Percentiles rank a stretch among this genome's conserved stretches.
phyloP scores from a whole-genome alignment of 2,888 invertebrate genomes.

The Helleia helle region DNA sequence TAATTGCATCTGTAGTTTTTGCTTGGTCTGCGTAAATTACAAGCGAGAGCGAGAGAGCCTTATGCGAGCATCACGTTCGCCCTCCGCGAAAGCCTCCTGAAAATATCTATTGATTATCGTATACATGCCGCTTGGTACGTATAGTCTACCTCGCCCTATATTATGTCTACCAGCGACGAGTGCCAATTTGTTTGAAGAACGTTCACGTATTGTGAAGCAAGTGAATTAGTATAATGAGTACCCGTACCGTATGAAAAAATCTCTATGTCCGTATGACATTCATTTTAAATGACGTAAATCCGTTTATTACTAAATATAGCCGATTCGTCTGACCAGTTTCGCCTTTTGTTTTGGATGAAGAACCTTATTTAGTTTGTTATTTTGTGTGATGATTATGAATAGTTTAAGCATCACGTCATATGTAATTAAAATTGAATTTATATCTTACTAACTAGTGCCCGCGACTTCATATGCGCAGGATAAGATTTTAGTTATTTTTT shows the following conservation, averaged over 20 bases:
- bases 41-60: slow-evolving; percentile 48
- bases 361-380: no score
- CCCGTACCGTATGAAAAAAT: neutral
- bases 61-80: slow-evolving; percentile 43
- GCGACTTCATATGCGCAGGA: no score
- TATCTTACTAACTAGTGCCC: no score
- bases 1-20: no score
- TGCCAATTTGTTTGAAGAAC: slow-evolving; percentile 71
- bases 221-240: neutral
- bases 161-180: slow-evolving; percentile 52
- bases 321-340: no score
- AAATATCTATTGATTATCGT: slow-evolving; percentile 74
- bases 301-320: neutral
- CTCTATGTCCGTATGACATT: neutral
- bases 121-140: slow-evolving; percentile 56
- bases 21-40: slow-evolving; percentile 53
- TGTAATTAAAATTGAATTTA: no score
- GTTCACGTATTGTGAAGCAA: slow-evolving; percentile 12
- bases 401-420: no score
- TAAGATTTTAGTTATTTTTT: no score
- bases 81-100: slow-evolving; percentile 69
- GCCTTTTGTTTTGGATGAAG: no score
- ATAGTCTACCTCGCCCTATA: slow-evolving; percentile 56
- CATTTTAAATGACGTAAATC: neutral
- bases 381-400: no score